Evolutionary conservation across 2,113 vertebrate genomes (phyloP).

Genomic region (Pelecanoides urinatrix): DNA sequence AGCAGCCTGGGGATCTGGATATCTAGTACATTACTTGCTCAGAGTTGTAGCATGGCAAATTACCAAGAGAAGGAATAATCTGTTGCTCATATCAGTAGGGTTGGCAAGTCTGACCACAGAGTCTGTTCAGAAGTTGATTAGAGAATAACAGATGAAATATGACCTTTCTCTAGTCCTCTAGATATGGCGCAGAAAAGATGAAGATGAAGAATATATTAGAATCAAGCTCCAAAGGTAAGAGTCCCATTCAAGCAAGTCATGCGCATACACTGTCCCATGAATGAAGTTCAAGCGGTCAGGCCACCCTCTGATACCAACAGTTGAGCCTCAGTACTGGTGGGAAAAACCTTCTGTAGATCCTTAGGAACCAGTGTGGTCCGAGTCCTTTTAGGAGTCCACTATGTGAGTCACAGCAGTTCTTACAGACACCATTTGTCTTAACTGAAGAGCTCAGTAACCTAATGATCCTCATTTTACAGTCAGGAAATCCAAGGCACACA

Average conservation of each 20-base stretch:
- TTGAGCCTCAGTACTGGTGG: neutral
- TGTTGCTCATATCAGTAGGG: neutral
- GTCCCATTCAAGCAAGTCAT: neutral
- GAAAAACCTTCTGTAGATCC: neutral
- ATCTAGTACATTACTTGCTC: neutral
- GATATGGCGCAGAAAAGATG: neutral
- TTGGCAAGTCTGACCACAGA: neutral
- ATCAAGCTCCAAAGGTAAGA: neutral
- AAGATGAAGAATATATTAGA: neutral
- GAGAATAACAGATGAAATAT: neutral
- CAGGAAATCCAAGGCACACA: neutral
- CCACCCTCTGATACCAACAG: too few species aligned
- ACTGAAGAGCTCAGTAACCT: neutral
- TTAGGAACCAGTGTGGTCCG: accelerated
- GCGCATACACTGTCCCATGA: neutral
- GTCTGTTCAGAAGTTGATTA: neutral
- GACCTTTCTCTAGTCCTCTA: neutral
- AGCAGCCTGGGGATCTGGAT: neutral
- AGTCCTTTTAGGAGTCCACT: neutral
- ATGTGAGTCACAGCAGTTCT: neutral
- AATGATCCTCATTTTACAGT: neutral
- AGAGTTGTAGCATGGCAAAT: neutral
- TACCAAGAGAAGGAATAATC: neutral
- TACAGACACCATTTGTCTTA: neutral
- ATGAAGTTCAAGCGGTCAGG: too few species aligned